Evolutionary conservation across 2,797 vertebrate species (phyloP), one percentile per base, ranked within the genome.

Genomic region (Enteromius unitaeniatus): DNA sequence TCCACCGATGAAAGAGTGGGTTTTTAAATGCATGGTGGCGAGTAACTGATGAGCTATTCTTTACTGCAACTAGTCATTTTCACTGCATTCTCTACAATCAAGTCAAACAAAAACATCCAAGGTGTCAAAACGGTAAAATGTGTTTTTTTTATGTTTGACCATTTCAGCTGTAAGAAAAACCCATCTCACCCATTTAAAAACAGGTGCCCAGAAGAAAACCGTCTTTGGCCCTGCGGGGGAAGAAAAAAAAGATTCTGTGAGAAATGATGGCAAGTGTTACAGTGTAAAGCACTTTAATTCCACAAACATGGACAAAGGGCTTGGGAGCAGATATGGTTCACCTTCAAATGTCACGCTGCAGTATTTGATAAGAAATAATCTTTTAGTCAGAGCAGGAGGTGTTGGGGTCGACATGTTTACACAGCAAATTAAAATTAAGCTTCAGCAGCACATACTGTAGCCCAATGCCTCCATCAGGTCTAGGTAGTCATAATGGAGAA

Each of bases 141-240:
- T 21, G 8, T 26, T 45, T 19, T 19, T 42, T 77, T 40, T 45
- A 26, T 28, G 21, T 60, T 28, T 78, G 37, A 45, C 9, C 9
- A 72, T 31, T 72, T 75, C 21, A 55, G 4, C 49, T n/a, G 19
- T 23, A 14, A 49, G 23, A 14, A 64, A 75, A 17, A 51, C 31
- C 10, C 9, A 83, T 87, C 95, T 95, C 92, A 96, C 96, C 96
- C 96, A 97, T 95, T 97, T 97, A 94, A 95, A 96, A 91, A 96
- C 3, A 67, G 96, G 96, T 82, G 96, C 96, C 96, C 96, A 97
- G 93, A 97, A 97, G 91, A 97, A 97, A 84, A 97, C 95, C 40
- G 96, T 97, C 93, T 88, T 96, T 73, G 96, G 96, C 85, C 96
- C 96, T 97, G 75, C 10, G 14, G 4, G 1, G 1, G 3, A 19